Percentiles rank a stretch among this genome's conserved stretches.
Evolutionary conservation across 2,888 invertebrate species (phyloP).

Genomic region (Pemphredon lugubris): DNA sequence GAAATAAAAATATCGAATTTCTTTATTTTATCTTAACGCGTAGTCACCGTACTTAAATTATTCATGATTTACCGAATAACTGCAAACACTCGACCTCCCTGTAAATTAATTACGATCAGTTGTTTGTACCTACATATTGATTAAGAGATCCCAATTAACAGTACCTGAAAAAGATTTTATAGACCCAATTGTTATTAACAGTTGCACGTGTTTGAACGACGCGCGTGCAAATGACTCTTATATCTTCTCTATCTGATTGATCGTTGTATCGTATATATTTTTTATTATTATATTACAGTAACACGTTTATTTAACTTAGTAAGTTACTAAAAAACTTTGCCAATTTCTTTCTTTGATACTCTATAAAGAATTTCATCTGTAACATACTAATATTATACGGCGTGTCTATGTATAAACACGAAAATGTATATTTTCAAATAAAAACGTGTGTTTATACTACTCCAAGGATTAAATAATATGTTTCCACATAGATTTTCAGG

Average conservation of each 20-base stretch:
- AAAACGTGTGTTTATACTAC: constrained; percentile 63
- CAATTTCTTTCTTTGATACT: too few relatives aligned
- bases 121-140: neutral
- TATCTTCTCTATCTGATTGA: too few relatives aligned
- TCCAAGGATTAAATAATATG: constrained; percentile 1
- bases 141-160: neutral
- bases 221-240: neutral
- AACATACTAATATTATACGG: constrained; percentile 21
- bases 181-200: neutral
- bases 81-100: too few relatives aligned
- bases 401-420: constrained; percentile 36
- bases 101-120: too few relatives aligned
- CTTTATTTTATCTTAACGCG: neutral
- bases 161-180: constrained; percentile 14
- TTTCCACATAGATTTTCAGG: neutral
- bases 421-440: constrained; percentile 73
- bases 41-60: too few relatives aligned
- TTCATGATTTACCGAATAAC: too few relatives aligned
- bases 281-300: too few relatives aligned
- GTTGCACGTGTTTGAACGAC: too few relatives aligned
- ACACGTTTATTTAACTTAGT: too few relatives aligned
- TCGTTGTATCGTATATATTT: too few relatives aligned
- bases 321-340: too few relatives aligned
- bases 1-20: neutral
- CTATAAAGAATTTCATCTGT: neutral